Conservation (phyloP, 2,888 invertebrate genomes). For the Phortica okadai region DNA sequence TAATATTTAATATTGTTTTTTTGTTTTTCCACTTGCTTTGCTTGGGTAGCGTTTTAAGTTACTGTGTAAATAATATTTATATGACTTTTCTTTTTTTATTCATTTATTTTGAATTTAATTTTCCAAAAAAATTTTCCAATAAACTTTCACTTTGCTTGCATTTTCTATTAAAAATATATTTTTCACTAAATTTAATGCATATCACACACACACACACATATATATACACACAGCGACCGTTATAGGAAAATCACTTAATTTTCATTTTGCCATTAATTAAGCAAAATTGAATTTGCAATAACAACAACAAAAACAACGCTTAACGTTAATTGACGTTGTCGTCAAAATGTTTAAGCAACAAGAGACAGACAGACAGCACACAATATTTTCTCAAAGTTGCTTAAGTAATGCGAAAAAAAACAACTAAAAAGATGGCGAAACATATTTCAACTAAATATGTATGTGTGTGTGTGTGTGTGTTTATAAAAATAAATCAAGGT, state of each 20-base stretch:
- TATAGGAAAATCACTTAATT: not conserved
- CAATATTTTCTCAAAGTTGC: not conserved
- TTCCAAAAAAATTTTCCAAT: too few species aligned
- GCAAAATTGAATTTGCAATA: slow-evolving; percentile 49
- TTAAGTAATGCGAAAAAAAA: not conserved
- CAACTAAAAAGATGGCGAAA: not conserved
- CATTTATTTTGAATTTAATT: too few species aligned
- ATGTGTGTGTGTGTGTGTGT: too few species aligned
- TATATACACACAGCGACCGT: slow-evolving; percentile 18
- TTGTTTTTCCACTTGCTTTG: not conserved
- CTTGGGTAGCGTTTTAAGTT: too few species aligned
- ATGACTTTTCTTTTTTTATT: too few species aligned
- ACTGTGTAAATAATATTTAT: too few species aligned
- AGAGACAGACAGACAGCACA: not conserved
- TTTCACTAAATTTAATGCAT: too few species aligned
- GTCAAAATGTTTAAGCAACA: slow-evolving; percentile 45
- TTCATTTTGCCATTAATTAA: slow-evolving; percentile 53
- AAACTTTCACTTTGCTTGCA: too few species aligned
- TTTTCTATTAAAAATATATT: too few species aligned
- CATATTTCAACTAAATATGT: slow-evolving; percentile 45
- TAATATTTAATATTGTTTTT: not conserved
- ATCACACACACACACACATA: not conserved
- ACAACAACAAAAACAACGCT: slow-evolving; percentile 39
- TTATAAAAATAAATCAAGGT: slow-evolving; percentile 60
- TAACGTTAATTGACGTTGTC: slow-evolving; percentile 64